Base-by-base conservation (phyloP, 2,888 invertebrate species). In the Drosophila emarginata region DNA sequence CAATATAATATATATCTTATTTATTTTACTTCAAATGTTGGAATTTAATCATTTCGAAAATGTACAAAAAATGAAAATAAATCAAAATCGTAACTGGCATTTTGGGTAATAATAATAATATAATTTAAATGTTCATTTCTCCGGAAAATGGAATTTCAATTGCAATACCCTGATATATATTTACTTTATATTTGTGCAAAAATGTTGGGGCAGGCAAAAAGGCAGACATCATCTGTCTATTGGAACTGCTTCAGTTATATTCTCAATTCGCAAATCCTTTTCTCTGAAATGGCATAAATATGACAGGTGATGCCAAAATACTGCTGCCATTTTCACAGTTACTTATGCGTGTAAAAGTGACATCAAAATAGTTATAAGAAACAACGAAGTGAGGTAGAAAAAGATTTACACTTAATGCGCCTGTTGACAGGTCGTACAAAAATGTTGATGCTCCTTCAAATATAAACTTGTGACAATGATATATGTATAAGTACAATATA, bases 271-370 rank as follows among this genome's bases (percentile, higher is more conserved):
- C 56, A 82, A 81, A 80, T 83, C 84, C 81, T 61, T 61, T 67
- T 61, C 54, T 67, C 60, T 52, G 59, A 61, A 72, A 63, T 77
- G 73, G 67, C 82, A 64, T 59, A 70, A 69, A 71, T 71, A 71
- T 87, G 83, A 83, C 86, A 76, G 61, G 64, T 76, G 75, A 71
- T 76, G 67, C 72, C 36, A 53, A 18, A 69, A 69, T 71, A 63
- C 69, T 71, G 37, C 69, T 71, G 69, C 72, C 69, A 71, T 63
- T 69, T 53, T 14, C 40, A 63, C 69, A 67, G 32, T 66, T 67
- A 71, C 72, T 69, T 69, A 71, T 37, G 18, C 45, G 45, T 45
- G 21, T 45, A 2, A 45, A 45, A 45, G 21, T 11, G 45, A 18
- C 45, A 45, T 45, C 45, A 45, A 5, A 45, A 18, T 45, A 45